Evolutionary conservation across 2,113 vertebrate genomes (phyloP).

Genomic region (Rutilus rutilus): DNA sequence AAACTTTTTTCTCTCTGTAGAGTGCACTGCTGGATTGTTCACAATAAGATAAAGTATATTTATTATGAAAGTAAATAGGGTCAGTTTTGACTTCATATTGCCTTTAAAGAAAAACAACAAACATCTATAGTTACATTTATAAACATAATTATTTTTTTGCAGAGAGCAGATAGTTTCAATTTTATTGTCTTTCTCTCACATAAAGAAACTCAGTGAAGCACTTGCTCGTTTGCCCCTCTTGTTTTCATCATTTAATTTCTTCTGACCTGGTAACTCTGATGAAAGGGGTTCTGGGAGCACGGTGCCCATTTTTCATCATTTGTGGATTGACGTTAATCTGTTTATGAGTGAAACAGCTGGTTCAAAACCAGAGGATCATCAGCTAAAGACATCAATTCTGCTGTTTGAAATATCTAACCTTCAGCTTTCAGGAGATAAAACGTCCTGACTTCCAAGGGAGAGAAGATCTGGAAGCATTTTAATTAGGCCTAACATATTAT

Average conservation of each 20-base stretch:
- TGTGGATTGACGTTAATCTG: constrained; percentile 40
- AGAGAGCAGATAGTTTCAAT: not conserved
- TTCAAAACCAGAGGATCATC: constrained; percentile 43
- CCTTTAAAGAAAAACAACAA: not conserved
- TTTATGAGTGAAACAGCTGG: constrained; percentile 46
- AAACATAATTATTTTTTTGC: not conserved
- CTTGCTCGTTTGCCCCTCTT: not conserved
- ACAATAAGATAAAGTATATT: not conserved
- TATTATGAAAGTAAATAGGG: too few species aligned
- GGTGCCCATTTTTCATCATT: constrained; percentile 13
- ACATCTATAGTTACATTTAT: not conserved
- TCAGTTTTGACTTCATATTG: not conserved
- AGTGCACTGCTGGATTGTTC: not conserved
- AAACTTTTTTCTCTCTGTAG: not conserved
- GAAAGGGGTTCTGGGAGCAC: not conserved
- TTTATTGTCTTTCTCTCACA: not conserved
- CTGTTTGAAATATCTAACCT: constrained; percentile 16
- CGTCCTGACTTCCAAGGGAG: not conserved
- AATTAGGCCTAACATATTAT: not conserved
- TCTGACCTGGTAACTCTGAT: constrained; percentile 3
- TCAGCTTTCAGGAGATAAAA: constrained; percentile 15
- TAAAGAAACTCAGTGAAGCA: not conserved
- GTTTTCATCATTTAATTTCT: not conserved
- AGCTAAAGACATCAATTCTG: constrained; percentile 42
- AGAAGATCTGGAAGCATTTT: not conserved